Conservation (phyloP, 37 sponge, comb jelly and placozoan species). For the Petrosia ficiformis region DNA sequence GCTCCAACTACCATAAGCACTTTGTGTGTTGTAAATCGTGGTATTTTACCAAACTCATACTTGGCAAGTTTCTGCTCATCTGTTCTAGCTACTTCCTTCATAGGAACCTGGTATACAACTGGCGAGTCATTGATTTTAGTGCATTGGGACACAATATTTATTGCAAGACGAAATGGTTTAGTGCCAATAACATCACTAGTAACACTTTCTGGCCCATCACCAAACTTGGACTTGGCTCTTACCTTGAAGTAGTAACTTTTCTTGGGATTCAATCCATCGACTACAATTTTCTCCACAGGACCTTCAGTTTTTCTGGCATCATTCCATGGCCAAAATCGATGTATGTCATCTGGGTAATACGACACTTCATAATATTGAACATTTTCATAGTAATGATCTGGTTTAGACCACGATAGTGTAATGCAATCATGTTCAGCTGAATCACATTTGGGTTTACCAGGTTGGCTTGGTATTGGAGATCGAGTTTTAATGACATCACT, state of each 20-base stretch:
- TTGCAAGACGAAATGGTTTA: no score
- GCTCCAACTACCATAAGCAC: conserved; percentile 65
- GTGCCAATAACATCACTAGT: neutral
- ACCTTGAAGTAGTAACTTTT: neutral
- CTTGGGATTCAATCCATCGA: no score
- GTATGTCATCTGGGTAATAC: no score
- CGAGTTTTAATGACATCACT: neutral
- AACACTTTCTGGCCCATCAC: neutral
- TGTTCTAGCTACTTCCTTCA: neutral
- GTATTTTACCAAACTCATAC: neutral
- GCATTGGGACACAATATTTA: no score
- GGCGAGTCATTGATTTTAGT: no score
- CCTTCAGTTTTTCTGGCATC: neutral
- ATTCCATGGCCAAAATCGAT: neutral
- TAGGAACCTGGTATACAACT: neutral
- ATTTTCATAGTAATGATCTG: no score
- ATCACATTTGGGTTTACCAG: no score
- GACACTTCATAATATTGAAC: no score
- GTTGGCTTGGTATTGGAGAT: neutral
- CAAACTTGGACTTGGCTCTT: neutral
- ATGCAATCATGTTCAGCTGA: no score
- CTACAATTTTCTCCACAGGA: no score
- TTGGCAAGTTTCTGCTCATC: neutral
- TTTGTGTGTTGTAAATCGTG: neutral
- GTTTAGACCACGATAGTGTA: no score